Evolutionary conservation across 2,888 invertebrate genomes (phyloP), one percentile per base, ranked within the genome.

Genomic region (Conops quadrifasciatus): DNA sequence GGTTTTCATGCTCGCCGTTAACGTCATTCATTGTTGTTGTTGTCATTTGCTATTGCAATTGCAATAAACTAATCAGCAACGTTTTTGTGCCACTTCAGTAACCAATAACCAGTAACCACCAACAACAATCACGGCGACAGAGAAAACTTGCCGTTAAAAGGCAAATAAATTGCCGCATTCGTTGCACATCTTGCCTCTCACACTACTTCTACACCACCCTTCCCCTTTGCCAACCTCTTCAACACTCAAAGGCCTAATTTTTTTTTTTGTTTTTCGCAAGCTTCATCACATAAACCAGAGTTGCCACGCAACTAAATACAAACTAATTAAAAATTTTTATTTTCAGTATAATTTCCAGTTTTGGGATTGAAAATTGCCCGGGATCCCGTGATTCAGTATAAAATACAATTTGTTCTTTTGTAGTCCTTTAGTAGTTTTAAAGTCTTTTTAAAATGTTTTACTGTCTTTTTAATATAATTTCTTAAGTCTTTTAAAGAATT

Each of bases 61-160:
- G 68, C 68, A 60, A 68, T 68, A 68, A 68, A 68, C 60, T 68
- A 68, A 68, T 68, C 68, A 60, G 45, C 60, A 62, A 21, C 19
- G 59, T 28, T 59, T 58, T 58, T 60, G 60, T 51, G 21, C 49
- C 68, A 68, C 28, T 68, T 30, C 24, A 21, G 21, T 36, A 28
- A 62, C 49, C 49, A 58, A 21, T 60, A 60, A 60, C 68, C 36
- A 28, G 21, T 51, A 28, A 19, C 30, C 60, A 62, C 19, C 36
- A 62, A 62, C 19, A 43, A 43, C 43, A 62, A 28, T 5, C 4
- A 19, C n/a, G 26, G 21, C 58, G 26, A 24, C 58, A 15, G n/a
- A 16, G 21, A 28, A 36, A 28, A 63, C 45, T 63, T 63, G 47
- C 63, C n/a, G 16, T 24, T 43, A 43, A 21, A 63, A 63, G 11